Base-by-base conservation (phyloP, 2,888 invertebrate genomes). In the Nephrocerus scutellatus region DNA sequence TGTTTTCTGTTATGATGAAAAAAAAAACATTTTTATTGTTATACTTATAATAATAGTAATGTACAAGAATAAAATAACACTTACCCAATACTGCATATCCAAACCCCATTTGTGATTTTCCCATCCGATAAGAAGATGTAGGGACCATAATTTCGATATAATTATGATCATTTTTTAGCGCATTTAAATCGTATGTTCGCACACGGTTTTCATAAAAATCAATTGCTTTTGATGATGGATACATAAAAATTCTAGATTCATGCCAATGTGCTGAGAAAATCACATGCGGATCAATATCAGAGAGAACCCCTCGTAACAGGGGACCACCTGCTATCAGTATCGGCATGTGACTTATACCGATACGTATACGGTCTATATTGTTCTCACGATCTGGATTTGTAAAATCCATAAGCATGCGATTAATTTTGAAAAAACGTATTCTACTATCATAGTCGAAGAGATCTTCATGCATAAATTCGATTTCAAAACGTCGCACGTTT, bases 41-140 rank as follows among this genome's bases (percentile, higher is more conserved):
- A 14, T 10, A 26, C 8, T 15, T 36, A n/a, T n/a, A n/a, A n/a
- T n/a, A n/a, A n/a, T n/a, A n/a, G n/a, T n/a, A n/a, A n/a, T n/a
- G n/a, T 3, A 6, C 7, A 10, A 22, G 7, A n/a, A 26, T 6
- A 26, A 26, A 26, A n/a, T 21, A 2, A 12, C 6, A 29, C 54
- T 68, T 71, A 85, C 91, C 83, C 51, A 91, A 67, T 37, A 87
- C 70, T 7, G 84, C 85, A 47, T 80, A 81, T 22, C 91, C 92
- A 66, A 83, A 91, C 3, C 93, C 96, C 66, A 92, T 87, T 49
- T 82, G 72, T 4, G 68, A 62, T 14, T 84, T 87, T 2, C 96
- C 96, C 96, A 97, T 97, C 54, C 97, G 77, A 64, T 97, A 97
- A 1, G 92, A 93, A 60, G 90, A 91, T 0, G 96, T 93, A 3